Base-by-base conservation (phyloP, 2,888 invertebrate genomes). In the Criorhina ranunculi region DNA sequence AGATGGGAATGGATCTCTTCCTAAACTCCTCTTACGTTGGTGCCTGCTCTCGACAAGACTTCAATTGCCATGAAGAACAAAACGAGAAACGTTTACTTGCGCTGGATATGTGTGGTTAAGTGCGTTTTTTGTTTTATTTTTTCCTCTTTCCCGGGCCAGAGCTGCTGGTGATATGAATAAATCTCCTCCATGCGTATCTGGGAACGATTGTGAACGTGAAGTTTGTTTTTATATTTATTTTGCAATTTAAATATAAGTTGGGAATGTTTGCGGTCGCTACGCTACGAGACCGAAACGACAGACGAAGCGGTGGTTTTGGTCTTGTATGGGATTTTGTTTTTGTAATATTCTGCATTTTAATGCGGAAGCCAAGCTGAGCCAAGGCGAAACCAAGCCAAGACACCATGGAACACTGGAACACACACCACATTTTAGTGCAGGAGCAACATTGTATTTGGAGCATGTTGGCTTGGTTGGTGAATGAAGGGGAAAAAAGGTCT, bases 231-330 rank as follows among this genome's bases (percentile, higher is more conserved):
- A 5, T 76, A 59, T 66, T 76, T 76, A 70, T 70, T 85, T 46
- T 75, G 85, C 75, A 75, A 85, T 85, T 85, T 75, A 85, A 85
- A 85, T 85, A 53, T 59, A 64, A 80, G 55, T 70, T 57, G 40
- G 76, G 75, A 64, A 59, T 73, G 53, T 40, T 53, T 33, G 66
- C 42, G 57, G 35, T 51, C 51, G 53, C 51, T 76, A n/a, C 37
- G 11, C 35, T 7, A 15, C 9, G 40, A 33, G 12, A 5, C 33
- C 12, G 31, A 15, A 7, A 17, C 33, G 17, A 42, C 15, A 6
- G 42, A 42, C 31, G n/a, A 44, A 15, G 35, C 55, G 35, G 7
- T 29, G 35, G 51, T 72, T 49, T 57, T 66, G n/a, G 53, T 75
- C 75, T 69, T 70, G 75, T 79, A 51, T 64, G 64, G 73, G 66